Evolutionary conservation across 2,113 vertebrate genomes (phyloP), one percentile per base, ranked within the genome.

Genomic region (Nasalis larvatus): DNA sequence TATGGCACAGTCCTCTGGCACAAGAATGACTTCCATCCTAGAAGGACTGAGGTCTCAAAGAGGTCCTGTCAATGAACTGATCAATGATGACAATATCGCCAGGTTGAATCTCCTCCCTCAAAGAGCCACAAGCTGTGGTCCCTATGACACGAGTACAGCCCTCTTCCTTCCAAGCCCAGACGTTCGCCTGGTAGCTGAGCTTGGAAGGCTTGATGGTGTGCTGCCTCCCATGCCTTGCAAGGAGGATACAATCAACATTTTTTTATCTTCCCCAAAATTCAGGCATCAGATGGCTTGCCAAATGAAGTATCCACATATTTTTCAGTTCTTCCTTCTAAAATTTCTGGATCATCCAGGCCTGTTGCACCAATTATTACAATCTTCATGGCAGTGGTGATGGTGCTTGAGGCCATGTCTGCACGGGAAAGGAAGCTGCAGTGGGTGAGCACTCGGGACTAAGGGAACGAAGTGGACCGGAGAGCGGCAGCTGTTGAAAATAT

Each of bases 21-120:
- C 98, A 98, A 58, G 97, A 97, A 93, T 98, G 97, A 37, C 98
- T 98, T 4, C 99, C 99, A 12, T 99, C 99, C 2, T 99, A 99
- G 69, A 99, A 99, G 4, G 99, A 99, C 98, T 99, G 99, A 63
- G 98, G 98, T 96, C 99, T 99, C 96, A 98, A 99, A 60, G 99
- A 99, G 16, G 99, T 99, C 99, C 99, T 98, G 98, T 99, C 99
- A 94, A 99, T 99, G 98, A 99, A 99, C 94, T 99, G 99, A 97
- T 99, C 99, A 1, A 99, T 98, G 60, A 99, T 98, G 96, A 99
- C 98, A 8, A 99, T 99, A 92, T 99, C 99, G 30, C 99, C 99
- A 0, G 99, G 99, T 47, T 99, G 99, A 98, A 99, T 99, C 97
- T 99, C 99, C 60, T 99, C 99, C 89, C 98, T 98, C 56, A 99